These are phyloP conservation scores for Blastobasis adustella DNA, from an alignment of 2,888 invertebrate species.

Conservation along the genomic window DNA sequence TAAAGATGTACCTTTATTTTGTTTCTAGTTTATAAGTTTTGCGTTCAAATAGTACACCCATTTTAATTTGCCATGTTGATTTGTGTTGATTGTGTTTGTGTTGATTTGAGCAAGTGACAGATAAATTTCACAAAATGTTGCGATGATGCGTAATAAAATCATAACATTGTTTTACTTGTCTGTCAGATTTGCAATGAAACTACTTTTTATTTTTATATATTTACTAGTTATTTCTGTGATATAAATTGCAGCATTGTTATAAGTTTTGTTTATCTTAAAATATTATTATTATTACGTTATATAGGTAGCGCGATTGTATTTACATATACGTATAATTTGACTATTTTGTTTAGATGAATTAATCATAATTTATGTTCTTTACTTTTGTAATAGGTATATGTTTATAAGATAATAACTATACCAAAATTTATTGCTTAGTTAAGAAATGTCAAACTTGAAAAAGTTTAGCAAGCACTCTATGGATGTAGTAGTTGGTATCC, in stretches of 20 bases:
- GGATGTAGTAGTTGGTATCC: too few species aligned
- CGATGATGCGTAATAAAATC: conserved; percentile 43
- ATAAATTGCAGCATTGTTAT: conserved; percentile 37
- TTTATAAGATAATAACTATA: too few species aligned
- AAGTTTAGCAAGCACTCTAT: too few species aligned
- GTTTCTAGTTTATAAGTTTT: conserved; percentile 13
- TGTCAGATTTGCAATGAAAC: conserved; percentile 2
- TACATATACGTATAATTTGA: neutral
- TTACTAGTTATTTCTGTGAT: conserved; percentile 46
- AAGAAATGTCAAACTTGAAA: too few species aligned
- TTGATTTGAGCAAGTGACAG: too few species aligned
- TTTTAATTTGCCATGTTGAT: too few species aligned
- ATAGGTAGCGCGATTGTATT: neutral
- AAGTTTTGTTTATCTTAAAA: conserved; percentile 18
- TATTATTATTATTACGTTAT: neutral
- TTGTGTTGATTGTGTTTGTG: too few species aligned
- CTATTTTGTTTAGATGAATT: neutral
- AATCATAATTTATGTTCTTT: too few species aligned
- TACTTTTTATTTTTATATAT: conserved; percentile 30
- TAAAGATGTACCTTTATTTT: conserved; percentile 55
- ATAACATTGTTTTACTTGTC: conserved; percentile 30
- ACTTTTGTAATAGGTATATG: too few species aligned
- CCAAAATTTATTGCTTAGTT: too few species aligned
- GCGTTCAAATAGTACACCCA: too few species aligned
- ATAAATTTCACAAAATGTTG: conserved; percentile 29